Base-by-base conservation (phyloP, 2,888 invertebrate species). In the Cephonodes hylas region DNA sequence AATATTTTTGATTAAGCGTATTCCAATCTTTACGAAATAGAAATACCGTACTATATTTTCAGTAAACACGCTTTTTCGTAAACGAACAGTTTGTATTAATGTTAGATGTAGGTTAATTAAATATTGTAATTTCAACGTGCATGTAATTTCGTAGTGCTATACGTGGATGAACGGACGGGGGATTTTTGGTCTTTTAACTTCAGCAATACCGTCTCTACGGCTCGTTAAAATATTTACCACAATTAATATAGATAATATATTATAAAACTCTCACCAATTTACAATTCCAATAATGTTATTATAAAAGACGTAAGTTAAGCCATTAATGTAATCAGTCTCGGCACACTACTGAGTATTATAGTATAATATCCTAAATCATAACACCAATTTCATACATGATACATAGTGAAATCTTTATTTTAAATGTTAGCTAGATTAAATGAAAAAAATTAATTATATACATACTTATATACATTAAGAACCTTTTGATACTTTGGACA, bases 401-500 rank as follows among this genome's bases (percentile, higher is more conserved):
- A 66, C 65, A 68, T 66, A 68, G 67, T 68, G 60, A 67, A 69
- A 66, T 68, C 63, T 59, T 59, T 46, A 48, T 59, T 46, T 59
- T 10, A 73, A 70, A 78, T 67, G 73, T 75, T 87, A 87, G 84
- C 76, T 83, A 85, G 84, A 81, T 77, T 83, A 81, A 81, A 86
- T 84, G 63, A 75, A 76, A 70, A 69, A 74, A 69, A 72, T 73
- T 71, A 70, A 68, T 79, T 53, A 53, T 53, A 53, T 53, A 53
- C 53, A 53, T 53, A 53, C 53, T 53, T 53, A 53, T 31, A 53
- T 53, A 38, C 38, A 38, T 53, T 53, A 84, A 80, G 80, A 80
- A 77, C 53, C 31, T 86, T 88, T 88, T 88, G 85, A 87, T 88
- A 88, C 86, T 68, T 81, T 79, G 77, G 78, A 79, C 76, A 75